Percentiles rank a stretch among this genome's conserved stretches.
Conservation (phyloP, 2,888 invertebrate species). For the Drosophila tripunctata region DNA sequence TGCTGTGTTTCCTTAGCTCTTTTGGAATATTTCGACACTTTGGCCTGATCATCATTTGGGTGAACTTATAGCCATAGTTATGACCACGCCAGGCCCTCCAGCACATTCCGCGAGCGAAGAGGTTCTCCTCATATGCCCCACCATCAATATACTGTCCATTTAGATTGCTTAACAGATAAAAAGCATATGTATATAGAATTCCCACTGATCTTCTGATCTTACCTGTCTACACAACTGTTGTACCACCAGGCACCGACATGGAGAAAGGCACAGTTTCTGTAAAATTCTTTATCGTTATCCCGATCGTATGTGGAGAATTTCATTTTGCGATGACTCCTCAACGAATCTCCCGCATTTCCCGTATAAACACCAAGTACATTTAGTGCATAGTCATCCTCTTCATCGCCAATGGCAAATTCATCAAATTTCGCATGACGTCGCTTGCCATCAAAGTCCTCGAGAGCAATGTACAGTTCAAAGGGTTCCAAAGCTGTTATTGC, state of each 20-base stretch:
- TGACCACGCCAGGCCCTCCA: constrained; percentile 89
- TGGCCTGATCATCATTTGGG: constrained; percentile 87
- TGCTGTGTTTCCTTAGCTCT: neutral
- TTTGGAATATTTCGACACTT: constrained; percentile 54
- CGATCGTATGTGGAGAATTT: constrained; percentile 88
- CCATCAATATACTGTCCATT: constrained; percentile 85
- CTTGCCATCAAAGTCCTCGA: constrained; percentile 87
- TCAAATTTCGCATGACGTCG: constrained; percentile 87
- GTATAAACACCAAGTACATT: constrained; percentile 87
- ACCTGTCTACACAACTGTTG: constrained; percentile 88
- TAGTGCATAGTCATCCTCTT: constrained; percentile 87
- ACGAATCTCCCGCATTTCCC: constrained; percentile 88
- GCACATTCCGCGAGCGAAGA: constrained; percentile 86
- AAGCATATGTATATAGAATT: neutral
- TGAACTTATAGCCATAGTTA: constrained; percentile 86
- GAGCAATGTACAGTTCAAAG: constrained; percentile 86
- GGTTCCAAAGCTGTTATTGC: constrained; percentile 83
- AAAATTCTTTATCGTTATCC: constrained; percentile 87
- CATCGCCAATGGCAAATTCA: constrained; percentile 88
- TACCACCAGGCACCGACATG: constrained; percentile 92
- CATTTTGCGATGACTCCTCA: constrained; percentile 88
- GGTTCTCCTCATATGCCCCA: constrained; percentile 83
- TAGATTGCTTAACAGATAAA: constrained; percentile 86
- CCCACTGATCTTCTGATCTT: neutral
- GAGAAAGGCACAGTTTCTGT: constrained; percentile 87